Base-by-base conservation (phyloP, 2,888 invertebrate species). In the Sericinus montela region DNA sequence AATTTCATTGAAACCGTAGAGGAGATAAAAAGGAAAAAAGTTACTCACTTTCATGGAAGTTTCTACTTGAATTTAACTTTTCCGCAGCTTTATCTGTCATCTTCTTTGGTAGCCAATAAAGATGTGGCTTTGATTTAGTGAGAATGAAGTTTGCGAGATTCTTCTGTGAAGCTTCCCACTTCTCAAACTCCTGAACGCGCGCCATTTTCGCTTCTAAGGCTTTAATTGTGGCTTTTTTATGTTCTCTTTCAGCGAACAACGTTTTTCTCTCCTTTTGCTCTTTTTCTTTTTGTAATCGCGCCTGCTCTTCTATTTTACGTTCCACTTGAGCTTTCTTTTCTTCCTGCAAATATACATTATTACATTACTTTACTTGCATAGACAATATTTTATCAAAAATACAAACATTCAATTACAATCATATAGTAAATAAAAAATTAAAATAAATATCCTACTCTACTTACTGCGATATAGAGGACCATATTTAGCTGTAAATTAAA, bases 291-390 rank as follows among this genome's bases (percentile, higher is more conserved):
- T 98, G 97, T 67, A 93, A 90, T 46, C 94, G 91, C 48, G 96
- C 96, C 67, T 96, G 96, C 69, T 97, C 96, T 72, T 99, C 98
- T 52, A 99, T 92, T 77, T 97, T 97, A 51, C 95, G 94, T 81
- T 99, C 98, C 6, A 99, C 95, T 86, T 94, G 94, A 7, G 93
- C 93, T 63, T 79, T 87, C 51, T 87, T 88, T 1, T 88, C 87
- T 66, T 87, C 88, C 87, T 88, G n/a, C n/a, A 59, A 64, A 36
- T 4, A 25, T 8, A 6, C 25, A 25, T n/a, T 19, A 19, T 19
- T 19, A 3, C 19, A 19, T 5, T 3, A 19, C 19, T 19, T 19
- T 19, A 19, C 5, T 19, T 3, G 19, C 19, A 19, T 19, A 19
- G 3, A 19, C 19, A 2, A 19, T 5, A 19, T 2, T 19, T 3